Conservation (phyloP, 1,140 invertebrate genomes). For the Drosophila eugracilis region DNA sequence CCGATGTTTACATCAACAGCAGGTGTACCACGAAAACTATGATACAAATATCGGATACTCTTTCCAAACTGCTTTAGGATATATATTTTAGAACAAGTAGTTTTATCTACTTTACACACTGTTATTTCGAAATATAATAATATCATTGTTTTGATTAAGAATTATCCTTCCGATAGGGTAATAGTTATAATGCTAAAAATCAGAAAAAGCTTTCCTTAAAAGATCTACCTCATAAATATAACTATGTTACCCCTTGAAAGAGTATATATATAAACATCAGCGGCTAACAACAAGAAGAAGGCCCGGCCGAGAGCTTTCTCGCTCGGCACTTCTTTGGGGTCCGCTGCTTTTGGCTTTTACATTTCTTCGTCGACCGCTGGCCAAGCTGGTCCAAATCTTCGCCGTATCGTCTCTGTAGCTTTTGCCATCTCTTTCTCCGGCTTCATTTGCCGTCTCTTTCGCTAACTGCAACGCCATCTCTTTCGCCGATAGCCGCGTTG, state of each 20-base stretch:
- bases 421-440: constrained; percentile 16
- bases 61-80: background rate
- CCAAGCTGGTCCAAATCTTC: constrained; percentile 40
- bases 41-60: background rate
- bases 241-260: background rate
- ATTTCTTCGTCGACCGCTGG: constrained; percentile 74
- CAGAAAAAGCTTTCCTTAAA: background rate
- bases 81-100: too few species aligned
- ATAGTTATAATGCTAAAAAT: too few species aligned
- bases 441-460: constrained; percentile 13
- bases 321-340: constrained; percentile 50
- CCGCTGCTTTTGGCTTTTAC: constrained; percentile 59
- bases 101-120: too few species aligned
- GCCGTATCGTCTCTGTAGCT: constrained; percentile 3
- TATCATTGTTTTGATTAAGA: too few species aligned
- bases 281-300: constrained; percentile 12
- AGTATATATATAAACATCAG: constrained; percentile 4
- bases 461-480: constrained; percentile 19
- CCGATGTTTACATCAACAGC: constrained; percentile 30
- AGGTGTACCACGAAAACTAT: background rate
- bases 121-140: too few species aligned
- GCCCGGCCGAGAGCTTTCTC: constrained; percentile 38
- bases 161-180: too few species aligned
- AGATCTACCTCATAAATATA: too few species aligned
- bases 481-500: constrained; percentile 14